These are phyloP conservation scores for Ochlodes sylvanus DNA, from an alignment of 2,888 invertebrate species.

Conservation along the genomic window DNA sequence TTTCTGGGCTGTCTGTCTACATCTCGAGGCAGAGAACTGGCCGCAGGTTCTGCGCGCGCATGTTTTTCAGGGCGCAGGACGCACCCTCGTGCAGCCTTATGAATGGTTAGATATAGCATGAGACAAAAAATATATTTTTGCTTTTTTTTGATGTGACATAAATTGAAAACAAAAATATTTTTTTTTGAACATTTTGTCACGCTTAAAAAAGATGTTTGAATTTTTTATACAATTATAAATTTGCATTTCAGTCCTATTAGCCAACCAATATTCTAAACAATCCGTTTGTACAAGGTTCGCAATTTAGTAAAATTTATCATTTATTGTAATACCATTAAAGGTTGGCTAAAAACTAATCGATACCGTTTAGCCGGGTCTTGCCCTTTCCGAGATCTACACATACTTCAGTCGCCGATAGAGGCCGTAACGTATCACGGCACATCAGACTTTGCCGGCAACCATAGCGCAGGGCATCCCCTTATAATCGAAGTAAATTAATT, in stretches of 20 bases:
- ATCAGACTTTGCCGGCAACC: slow-evolving; percentile 76
- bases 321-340: neutral
- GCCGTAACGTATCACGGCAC: slow-evolving; percentile 72
- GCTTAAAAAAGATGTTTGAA: neutral
- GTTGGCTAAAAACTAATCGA: slow-evolving; percentile 27
- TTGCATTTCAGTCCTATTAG: neutral
- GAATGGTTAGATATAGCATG: slow-evolving; percentile 65
- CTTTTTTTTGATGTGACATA: neutral
- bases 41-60: slow-evolving; percentile 76
- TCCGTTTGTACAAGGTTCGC: neutral
- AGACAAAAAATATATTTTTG: neutral
- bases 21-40: slow-evolving; percentile 59
- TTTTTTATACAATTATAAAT: neutral
- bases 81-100: slow-evolving; percentile 62
- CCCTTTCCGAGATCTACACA: slow-evolving; percentile 56
- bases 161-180: neutral
- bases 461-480: slow-evolving; percentile 67
- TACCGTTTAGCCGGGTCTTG: slow-evolving; percentile 54
- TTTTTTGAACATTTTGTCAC: neutral
- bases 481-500: slow-evolving; percentile 10
- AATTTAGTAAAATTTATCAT: neutral
- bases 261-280: neutral
- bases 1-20: slow-evolving; percentile 49
- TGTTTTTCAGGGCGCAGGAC: slow-evolving; percentile 79
- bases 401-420: slow-evolving; percentile 73